These are phyloP conservation scores for Sphinx pinastri DNA, from an alignment of 2,888 invertebrate species.

Conservation along the genomic window DNA sequence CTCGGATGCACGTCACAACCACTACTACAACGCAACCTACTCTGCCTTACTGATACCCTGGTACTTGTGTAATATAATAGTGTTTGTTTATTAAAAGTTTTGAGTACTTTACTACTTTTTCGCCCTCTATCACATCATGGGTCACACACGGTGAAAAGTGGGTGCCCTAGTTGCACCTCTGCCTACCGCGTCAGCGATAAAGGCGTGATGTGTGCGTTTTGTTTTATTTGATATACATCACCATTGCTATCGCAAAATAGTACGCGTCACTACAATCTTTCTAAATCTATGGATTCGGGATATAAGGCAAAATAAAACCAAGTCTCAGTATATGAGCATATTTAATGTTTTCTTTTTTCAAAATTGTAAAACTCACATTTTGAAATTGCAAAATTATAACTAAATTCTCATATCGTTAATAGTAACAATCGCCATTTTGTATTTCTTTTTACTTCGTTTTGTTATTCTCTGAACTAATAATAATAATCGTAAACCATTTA, in stretches of 20 bases:
- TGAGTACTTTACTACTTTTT: no score
- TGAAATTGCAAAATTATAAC: constrained; percentile 84
- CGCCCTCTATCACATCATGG: no score
- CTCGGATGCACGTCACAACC: constrained; percentile 20
- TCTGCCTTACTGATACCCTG: not conserved
- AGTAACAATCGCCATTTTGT: constrained; percentile 82
- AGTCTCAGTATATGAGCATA: constrained; percentile 78
- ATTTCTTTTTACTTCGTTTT: constrained; percentile 66
- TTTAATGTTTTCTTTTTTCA: constrained; percentile 83
- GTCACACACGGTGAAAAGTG: no score
- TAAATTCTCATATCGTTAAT: constrained; percentile 84
- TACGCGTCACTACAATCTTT: no score
- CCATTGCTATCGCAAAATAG: no score
- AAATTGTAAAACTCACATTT: constrained; percentile 85
- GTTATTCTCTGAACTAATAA: constrained; percentile 80
- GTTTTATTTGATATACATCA: no score
- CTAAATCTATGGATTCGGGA: no score
- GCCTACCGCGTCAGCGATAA: no score
- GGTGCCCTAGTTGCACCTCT: no score
- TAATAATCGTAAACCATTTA: constrained; percentile 82
- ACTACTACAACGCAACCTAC: not conserved
- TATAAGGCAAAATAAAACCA: constrained; percentile 20
- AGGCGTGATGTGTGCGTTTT: no score
- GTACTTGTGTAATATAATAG: not conserved
- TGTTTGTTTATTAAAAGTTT: no score